These are phyloP conservation scores for Eupsilia transversa DNA, from an alignment of 2,888 invertebrate genomes.

Conservation along the genomic window DNA sequence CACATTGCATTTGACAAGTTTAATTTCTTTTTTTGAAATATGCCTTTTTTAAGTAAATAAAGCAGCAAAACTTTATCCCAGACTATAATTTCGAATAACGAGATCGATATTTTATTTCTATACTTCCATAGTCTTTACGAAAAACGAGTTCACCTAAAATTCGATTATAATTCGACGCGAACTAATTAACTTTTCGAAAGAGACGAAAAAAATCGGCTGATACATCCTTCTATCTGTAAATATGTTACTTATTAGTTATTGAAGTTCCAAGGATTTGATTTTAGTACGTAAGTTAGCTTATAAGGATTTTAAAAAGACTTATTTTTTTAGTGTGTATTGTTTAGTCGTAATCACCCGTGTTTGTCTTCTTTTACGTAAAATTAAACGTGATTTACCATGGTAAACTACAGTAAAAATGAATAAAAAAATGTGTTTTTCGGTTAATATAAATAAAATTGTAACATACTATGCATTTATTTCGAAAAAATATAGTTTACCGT, in stretches of 20 bases:
- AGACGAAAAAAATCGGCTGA: conserved; percentile 45
- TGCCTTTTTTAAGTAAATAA: conserved; percentile 13
- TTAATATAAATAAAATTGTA: conserved; percentile 23
- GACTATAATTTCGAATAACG: conserved; percentile 60
- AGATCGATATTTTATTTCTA: conserved; percentile 23
- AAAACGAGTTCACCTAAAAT: conserved; percentile 61
- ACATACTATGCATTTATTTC: conserved; percentile 38
- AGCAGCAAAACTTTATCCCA: conserved; percentile 56
- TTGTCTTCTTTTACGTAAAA: conserved; percentile 55
- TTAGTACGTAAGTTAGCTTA: conserved; percentile 74
- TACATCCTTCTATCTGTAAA: conserved; percentile 68
- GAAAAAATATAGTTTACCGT: conserved; percentile 35
- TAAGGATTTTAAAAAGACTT: conserved; percentile 87
- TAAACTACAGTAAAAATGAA: conserved; percentile 38
- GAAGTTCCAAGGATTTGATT: conserved; percentile 85
- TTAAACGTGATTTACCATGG: conserved; percentile 22
- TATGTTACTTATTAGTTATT: conserved; percentile 70
- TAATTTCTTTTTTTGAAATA: conserved; percentile 38
- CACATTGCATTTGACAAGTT: conserved; percentile 51
- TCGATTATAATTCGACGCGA: conserved; percentile 65
- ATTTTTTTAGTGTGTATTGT: conserved; percentile 76
- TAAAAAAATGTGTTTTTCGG: conserved; percentile 8
- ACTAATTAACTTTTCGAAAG: conserved; percentile 59
- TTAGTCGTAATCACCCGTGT: conserved; percentile 74
- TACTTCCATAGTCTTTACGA: conserved; percentile 32